Conservation (phyloP, 2,113 vertebrate species). For the Junco hyemalis region DNA sequence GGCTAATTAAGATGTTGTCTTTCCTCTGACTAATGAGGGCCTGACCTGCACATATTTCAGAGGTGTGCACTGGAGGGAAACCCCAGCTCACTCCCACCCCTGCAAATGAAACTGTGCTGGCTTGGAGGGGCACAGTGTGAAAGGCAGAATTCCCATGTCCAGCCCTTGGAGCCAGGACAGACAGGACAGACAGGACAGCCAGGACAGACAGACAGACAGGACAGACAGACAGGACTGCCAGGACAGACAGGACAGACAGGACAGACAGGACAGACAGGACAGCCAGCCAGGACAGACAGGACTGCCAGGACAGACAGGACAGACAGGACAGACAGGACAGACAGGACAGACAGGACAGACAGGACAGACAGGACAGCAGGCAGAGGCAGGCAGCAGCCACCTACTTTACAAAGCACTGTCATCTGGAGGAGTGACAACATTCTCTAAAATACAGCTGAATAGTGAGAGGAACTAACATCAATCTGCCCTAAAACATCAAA, state of each 20-base stretch:
- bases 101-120: neutral
- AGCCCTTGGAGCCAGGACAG: rapidly evolving
- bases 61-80: neutral
- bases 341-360: no score
- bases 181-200: neutral
- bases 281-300: neutral
- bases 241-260: no score
- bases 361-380: no score
- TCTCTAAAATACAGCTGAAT: neutral
- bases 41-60: neutral
- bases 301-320: neutral
- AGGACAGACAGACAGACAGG: neutral
- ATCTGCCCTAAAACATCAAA: neutral
- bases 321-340: no score
- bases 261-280: no score
- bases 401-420: neutral
- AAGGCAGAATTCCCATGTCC: neutral
- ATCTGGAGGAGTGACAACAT: neutral
- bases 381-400: neutral
- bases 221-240: neutral
- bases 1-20: neutral
- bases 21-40: neutral
- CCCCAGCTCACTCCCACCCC: neutral
- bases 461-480: neutral
- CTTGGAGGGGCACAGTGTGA: neutral